Evolutionary conservation across 2,797 vertebrate genomes (phyloP).

Genomic region (Spinus pinus): DNA sequence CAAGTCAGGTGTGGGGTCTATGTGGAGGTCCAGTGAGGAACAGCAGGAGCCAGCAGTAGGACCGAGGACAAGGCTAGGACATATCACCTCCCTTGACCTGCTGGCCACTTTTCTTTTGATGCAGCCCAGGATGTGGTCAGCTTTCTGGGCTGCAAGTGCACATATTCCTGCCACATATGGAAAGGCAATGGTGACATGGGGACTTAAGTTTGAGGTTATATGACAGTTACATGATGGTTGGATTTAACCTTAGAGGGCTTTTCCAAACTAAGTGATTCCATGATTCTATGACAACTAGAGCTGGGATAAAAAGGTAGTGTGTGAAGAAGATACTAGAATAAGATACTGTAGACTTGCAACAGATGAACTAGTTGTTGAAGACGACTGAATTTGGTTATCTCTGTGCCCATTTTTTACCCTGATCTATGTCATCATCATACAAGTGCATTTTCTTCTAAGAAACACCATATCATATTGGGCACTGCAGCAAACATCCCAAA

Average conservation of each 20-base stretch:
- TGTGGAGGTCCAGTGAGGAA: fast-evolving
- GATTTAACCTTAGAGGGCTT: not conserved
- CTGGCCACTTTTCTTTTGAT: not conserved
- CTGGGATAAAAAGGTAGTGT: not conserved
- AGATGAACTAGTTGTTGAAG: not conserved
- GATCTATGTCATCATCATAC: not conserved
- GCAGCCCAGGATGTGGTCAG: not conserved
- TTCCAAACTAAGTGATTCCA: not conserved
- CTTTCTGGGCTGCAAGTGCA: not conserved
- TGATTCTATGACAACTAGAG: not conserved
- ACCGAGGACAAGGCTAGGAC: not conserved
- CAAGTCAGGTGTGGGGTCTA: not conserved
- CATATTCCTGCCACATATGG: not conserved
- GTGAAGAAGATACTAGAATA: not conserved
- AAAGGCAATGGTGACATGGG: not conserved
- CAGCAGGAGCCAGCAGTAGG: not conserved
- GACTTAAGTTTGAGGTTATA: not conserved
- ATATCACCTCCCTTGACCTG: not conserved
- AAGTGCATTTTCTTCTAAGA: not conserved
- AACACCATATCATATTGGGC: not conserved
- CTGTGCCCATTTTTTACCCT: not conserved
- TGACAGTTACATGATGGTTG: not conserved
- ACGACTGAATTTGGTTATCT: not conserved
- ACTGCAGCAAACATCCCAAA: not conserved
- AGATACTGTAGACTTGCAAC: not conserved